phyloP scores from a whole-genome alignment of 2,113 vertebrate genomes.

The Varanus komodoensis region DNA sequence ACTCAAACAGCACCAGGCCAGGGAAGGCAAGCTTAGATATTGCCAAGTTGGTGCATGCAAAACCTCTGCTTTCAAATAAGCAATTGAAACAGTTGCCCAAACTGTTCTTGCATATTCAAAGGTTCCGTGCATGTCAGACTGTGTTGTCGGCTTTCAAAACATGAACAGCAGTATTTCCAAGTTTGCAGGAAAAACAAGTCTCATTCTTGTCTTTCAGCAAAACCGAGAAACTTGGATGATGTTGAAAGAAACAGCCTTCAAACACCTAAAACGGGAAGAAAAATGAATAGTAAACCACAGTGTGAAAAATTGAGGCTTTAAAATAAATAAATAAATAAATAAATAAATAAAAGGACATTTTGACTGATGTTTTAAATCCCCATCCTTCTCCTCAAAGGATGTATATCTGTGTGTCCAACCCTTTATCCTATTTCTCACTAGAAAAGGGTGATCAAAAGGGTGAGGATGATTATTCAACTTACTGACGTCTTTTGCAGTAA shows the following conservation, averaged over 20 bases:
- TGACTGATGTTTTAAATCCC: conserved; percentile 5
- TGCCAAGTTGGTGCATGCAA: conserved; percentile 21
- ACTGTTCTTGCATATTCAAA: conserved; percentile 28
- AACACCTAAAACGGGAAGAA: conserved; percentile 45
- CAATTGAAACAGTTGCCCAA: conserved; percentile 47
- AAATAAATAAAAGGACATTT: background rate
- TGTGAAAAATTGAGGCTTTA: conserved; percentile 9
- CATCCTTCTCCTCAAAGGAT: background rate
- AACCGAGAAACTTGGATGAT: conserved; percentile 53
- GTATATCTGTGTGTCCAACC: background rate
- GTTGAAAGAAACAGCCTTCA: conserved; percentile 49
- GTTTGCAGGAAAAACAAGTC: conserved; percentile 55
- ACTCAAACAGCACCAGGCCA: background rate
- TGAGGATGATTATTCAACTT: background rate
- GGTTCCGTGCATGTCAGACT: conserved; percentile 34
- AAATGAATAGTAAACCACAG: conserved; percentile 29
- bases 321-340: too few species aligned
- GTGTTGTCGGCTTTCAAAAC: conserved; percentile 50
- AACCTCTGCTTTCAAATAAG: conserved; percentile 45
- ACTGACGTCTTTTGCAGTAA: conserved; percentile 14
- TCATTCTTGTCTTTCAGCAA: conserved; percentile 30
- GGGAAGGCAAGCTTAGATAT: conserved; percentile 26
- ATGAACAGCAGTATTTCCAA: conserved; percentile 61
- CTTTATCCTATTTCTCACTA: background rate
- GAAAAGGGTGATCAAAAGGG: background rate